These are phyloP conservation scores for Tympanoctomys barrerae DNA, from an alignment of 2,797 vertebrate species.

Conservation along the genomic window DNA sequence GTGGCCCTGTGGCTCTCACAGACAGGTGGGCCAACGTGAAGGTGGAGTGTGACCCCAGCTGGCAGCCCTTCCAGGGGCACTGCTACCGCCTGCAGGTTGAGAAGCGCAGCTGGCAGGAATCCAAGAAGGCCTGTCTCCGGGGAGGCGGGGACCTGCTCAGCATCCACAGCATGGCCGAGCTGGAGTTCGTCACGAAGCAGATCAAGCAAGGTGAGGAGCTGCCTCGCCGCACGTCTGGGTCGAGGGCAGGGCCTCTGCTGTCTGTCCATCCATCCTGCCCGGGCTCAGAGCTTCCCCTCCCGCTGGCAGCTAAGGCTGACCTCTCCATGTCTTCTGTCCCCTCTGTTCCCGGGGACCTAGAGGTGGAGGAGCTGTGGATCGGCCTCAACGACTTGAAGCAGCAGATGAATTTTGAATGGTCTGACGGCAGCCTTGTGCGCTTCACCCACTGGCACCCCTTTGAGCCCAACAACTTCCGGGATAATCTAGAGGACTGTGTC, in stretches of 20 bases:
- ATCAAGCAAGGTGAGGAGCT: slow-evolving; percentile 93
- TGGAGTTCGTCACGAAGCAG: slow-evolving; percentile 95
- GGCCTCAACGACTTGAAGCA: slow-evolving; percentile 96
- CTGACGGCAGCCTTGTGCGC: slow-evolving; percentile 95
- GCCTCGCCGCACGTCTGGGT: fast-evolving
- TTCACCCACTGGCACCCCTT: slow-evolving; percentile 98
- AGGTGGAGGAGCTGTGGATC: slow-evolving; percentile 97
- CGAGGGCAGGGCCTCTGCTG: not conserved
- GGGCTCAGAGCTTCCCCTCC: not conserved
- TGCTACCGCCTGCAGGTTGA: slow-evolving; percentile 95
- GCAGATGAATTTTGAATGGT: slow-evolving; percentile 99
- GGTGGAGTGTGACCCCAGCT: slow-evolving; percentile 95
- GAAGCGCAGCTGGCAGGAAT: slow-evolving; percentile 94
- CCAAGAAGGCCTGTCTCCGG: slow-evolving; percentile 94
- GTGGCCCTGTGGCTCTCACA: slow-evolving; percentile 76
- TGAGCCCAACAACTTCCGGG: slow-evolving; percentile 98
- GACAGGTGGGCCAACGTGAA: slow-evolving; percentile 92
- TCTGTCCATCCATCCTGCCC: not conserved
- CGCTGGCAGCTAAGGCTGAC: not conserved
- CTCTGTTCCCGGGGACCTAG: slow-evolving; percentile 83
- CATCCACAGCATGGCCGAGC: slow-evolving; percentile 95
- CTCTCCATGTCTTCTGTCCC: not conserved
- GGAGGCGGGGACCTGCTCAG: slow-evolving; percentile 95
- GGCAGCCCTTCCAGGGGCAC: slow-evolving; percentile 96
- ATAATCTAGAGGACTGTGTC: slow-evolving; percentile 96